Conservation (phyloP, 2,888 invertebrate genomes). For the Pterostichus madidus region DNA sequence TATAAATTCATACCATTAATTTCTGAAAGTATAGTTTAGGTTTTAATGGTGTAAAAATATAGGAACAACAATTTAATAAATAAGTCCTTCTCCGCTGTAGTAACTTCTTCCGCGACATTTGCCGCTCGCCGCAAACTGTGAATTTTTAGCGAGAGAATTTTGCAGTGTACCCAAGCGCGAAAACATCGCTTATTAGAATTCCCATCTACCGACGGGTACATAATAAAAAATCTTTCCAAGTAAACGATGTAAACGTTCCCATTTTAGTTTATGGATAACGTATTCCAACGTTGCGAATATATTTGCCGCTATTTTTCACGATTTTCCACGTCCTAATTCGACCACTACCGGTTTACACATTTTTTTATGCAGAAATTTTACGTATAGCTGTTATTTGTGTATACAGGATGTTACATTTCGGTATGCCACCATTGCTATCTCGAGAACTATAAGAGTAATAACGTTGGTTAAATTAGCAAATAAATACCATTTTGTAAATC, state of each 20-base stretch:
- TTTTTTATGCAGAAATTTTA: not conserved
- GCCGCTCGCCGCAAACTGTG: conserved; percentile 41
- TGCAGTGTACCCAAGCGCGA: conserved; percentile 44
- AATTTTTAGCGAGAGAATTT: conserved; percentile 46
- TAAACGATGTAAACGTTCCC: conserved; percentile 63
- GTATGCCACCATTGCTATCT: too few species aligned
- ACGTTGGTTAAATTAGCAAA: too few species aligned
- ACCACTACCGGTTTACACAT: not conserved
- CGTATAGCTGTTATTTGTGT: too few species aligned
- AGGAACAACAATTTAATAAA: conserved; percentile 47
- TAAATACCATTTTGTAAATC: too few species aligned
- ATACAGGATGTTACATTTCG: too few species aligned
- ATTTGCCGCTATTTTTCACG: conserved; percentile 40
- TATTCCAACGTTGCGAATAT: conserved; percentile 54
- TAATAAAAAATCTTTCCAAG: conserved; percentile 62
- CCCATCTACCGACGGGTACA: conserved; percentile 59
- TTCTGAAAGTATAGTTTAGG: not conserved
- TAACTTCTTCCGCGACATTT: conserved; percentile 54
- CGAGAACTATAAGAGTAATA: too few species aligned
- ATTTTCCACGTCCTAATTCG: not conserved
- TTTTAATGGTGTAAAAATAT: conserved; percentile 47
- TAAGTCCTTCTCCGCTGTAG: conserved; percentile 2
- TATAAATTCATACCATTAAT: not conserved
- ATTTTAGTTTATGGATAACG: conserved; percentile 63
- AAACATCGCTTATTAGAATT: conserved; percentile 57